Evolutionary conservation across 2,113 vertebrate genomes (phyloP).

Genomic region (Protobothrops mucrosquamatus): DNA sequence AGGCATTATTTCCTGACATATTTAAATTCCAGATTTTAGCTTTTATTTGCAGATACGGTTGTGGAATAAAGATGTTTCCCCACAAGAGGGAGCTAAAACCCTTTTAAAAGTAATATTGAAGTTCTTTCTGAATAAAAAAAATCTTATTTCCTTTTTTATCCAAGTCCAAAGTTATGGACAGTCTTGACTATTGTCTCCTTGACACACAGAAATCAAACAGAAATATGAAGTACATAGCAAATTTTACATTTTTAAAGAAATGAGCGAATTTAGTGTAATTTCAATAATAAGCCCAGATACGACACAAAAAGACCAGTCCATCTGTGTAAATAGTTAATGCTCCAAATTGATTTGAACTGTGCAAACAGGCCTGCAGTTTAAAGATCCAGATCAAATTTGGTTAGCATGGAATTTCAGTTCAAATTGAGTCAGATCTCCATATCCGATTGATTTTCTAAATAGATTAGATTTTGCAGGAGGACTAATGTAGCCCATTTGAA

Average conservation of each 20-base stretch:
- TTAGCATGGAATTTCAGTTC: not conserved
- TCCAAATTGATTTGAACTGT: not conserved
- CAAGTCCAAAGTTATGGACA: not conserved
- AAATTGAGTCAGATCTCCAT: not conserved
- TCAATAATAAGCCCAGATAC: not conserved
- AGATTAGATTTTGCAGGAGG: not conserved
- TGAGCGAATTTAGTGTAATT: fast-evolving
- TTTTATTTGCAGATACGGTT: not conserved
- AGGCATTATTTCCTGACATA: not conserved
- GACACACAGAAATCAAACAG: not conserved
- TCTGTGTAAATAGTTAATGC: not conserved
- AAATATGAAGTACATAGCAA: not conserved
- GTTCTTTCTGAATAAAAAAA: not conserved
- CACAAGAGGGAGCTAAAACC: constrained; percentile 61
- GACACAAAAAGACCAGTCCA: not conserved
- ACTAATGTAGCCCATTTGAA: not conserved
- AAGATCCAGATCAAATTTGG: not conserved
- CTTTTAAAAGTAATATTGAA: constrained; percentile 7
- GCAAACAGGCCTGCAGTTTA: not conserved
- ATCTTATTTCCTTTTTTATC: not conserved
- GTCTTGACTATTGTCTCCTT: not conserved
- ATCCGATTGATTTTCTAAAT: not conserved
- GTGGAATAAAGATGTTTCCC: constrained; percentile 23
- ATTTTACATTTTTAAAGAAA: not conserved
- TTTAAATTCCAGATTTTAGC: not conserved